These are phyloP conservation scores for Rynchops niger DNA, from an alignment of 2,113 vertebrate species.

Conservation along the genomic window DNA sequence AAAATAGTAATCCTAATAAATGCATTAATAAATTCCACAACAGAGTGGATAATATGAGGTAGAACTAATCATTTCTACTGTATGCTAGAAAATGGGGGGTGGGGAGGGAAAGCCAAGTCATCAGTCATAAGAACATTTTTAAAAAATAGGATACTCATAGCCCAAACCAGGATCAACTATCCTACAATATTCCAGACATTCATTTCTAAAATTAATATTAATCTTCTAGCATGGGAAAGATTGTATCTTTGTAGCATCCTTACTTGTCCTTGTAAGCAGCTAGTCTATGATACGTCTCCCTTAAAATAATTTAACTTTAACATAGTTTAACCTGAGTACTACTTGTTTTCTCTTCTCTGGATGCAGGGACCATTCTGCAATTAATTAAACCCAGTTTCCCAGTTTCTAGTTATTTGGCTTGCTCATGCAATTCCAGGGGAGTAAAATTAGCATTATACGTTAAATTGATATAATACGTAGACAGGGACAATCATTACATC, in stretches of 20 bases:
- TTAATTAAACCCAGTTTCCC: background rate
- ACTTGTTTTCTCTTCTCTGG: background rate
- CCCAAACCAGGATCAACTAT: background rate
- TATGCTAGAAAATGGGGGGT: background rate
- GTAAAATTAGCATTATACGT: background rate
- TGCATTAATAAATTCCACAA: background rate
- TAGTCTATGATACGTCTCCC: background rate
- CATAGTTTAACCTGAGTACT: background rate
- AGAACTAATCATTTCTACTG: background rate
- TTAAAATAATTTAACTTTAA: background rate
- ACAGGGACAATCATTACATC: background rate
- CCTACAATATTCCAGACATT: background rate
- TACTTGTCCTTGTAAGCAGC: background rate
- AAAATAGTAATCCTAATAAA: background rate
- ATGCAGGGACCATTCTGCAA: background rate
- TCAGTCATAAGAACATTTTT: background rate
- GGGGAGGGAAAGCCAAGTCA: background rate
- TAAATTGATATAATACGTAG: background rate
- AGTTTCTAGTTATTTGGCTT: background rate
- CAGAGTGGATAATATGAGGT: background rate
- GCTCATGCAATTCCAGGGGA: background rate
- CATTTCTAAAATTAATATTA: background rate
- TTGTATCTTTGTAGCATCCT: background rate
- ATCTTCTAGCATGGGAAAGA: background rate
- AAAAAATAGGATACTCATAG: background rate